Conservation (phyloP, 2,888 invertebrate genomes). For the Phalera bucephala region DNA sequence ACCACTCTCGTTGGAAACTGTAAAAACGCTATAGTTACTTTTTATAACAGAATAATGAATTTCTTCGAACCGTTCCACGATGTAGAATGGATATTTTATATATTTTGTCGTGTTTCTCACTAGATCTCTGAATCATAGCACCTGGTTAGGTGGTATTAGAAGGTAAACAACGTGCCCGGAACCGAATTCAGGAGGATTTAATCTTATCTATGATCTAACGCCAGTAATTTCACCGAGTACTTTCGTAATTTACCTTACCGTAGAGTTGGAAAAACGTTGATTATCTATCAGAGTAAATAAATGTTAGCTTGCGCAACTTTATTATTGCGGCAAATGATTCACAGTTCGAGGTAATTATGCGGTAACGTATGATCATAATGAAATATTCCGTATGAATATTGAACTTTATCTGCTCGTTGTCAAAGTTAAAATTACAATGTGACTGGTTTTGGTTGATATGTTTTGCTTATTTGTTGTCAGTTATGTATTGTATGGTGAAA, state of each 20-base stretch:
- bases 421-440: too few species aligned
- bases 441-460: too few species aligned
- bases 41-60: background rate
- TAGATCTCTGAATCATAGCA: slow-evolving; percentile 15
- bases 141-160: slow-evolving; percentile 10
- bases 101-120: background rate
- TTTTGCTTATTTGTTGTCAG: too few species aligned
- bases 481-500: background rate
- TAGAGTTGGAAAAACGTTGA: background rate
- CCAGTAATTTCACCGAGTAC: slow-evolving; percentile 11
- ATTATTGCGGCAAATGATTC: background rate
- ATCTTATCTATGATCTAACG: slow-evolving; percentile 31
- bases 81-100: background rate
- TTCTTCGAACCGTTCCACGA: background rate
- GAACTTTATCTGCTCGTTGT: too few species aligned
- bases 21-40: background rate
- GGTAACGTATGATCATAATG: too few species aligned
- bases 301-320: background rate
- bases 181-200: slow-evolving; percentile 11
- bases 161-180: slow-evolving; percentile 18
- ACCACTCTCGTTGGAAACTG: background rate
- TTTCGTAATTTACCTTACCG: background rate
- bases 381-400: too few species aligned
- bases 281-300: background rate
- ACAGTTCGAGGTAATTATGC: too few species aligned